Conservation (phyloP, 2,797 vertebrate genomes). For the Staurois parvus region DNA sequence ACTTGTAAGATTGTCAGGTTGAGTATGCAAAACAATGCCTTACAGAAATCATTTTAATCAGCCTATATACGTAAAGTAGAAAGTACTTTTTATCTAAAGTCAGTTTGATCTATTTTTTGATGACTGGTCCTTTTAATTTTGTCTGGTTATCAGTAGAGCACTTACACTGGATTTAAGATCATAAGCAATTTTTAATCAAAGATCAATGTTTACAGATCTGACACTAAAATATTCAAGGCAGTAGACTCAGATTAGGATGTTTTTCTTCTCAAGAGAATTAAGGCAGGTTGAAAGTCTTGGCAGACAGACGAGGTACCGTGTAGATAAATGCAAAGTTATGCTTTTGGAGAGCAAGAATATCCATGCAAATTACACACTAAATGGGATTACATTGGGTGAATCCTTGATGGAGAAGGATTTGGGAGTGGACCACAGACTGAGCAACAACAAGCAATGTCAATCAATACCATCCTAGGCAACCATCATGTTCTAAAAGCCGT, state of each 20-base stretch:
- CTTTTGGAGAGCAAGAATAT: constrained; percentile 36
- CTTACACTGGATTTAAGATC: not conserved
- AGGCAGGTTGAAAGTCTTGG: constrained; percentile 32
- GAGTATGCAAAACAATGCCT: not conserved
- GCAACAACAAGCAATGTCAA: constrained; percentile 53
- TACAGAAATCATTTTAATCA: not conserved
- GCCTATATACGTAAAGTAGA: not conserved
- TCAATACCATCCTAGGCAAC: constrained; percentile 37
- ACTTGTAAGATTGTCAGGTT: not conserved
- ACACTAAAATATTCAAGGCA: constrained; percentile 31
- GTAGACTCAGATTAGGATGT: constrained; percentile 22
- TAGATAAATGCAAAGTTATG: constrained; percentile 53
- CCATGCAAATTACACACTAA: constrained; percentile 45
- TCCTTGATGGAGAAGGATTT: constrained; percentile 56
- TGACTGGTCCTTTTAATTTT: not conserved
- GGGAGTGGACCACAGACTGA: constrained; percentile 53
- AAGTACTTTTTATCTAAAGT: not conserved
- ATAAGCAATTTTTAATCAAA: constrained; percentile 32
- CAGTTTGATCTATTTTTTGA: constrained; percentile 1
- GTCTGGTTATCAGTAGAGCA: not conserved
- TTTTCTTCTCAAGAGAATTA: constrained; percentile 9
- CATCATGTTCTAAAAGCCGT: constrained; percentile 16
- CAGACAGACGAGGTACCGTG: constrained; percentile 34
- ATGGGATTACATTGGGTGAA: constrained; percentile 49
- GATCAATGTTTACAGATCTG: constrained; percentile 32